Evolutionary conservation across 2,888 invertebrate genomes (phyloP), one percentile per base, ranked within the genome.

Genomic region (Pogonocherus hispidulus): DNA sequence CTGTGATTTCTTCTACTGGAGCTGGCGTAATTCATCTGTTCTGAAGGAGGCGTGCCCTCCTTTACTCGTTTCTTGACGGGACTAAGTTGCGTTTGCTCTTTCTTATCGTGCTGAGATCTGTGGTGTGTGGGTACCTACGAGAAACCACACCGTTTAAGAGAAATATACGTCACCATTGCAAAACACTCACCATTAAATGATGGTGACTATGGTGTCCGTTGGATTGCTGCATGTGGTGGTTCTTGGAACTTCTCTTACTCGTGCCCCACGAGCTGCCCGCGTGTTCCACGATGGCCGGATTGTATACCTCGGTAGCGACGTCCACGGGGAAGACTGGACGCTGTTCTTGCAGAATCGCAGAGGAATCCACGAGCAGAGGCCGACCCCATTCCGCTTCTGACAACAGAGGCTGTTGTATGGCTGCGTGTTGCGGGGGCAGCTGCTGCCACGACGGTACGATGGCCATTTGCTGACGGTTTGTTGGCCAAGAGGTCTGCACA

Each of bases 21-120:
- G 63, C 72, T 73, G 3, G 74, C 69, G 68, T 82, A 82, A 51
- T 74, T 77, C 2, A 80, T 68, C 64, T 84, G 85, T 65, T 86
- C 85, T 68, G 91, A 90, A 46, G 95, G 97, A 20, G 97, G 97
- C 20, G 97, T 95, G 81, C 95, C 96, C 83, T 98, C 98, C 85
- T 98, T 98, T 47, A 98, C 97, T 16, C 98, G 91, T 85, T 98
- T 98, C 88, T 98, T 98, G 22, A 98, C 97, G 1, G 98, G 98
- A 79, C 97, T 97, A 79, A 98, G 87, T 84, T 97, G 97, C 65
- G 94, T 94, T 65, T 93, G 92, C 82, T 93, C 93, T 84, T 96
- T 95, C 84, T 95, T 95, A 81, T 93, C 91, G 78, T 90, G 88
- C 82, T 86, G 86, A 22, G 84, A 81, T 69, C 85, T 78, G 75